These are phyloP conservation scores for Remorina albescens DNA, from an alignment of 2,797 vertebrate species.

Conservation along the genomic window DNA sequence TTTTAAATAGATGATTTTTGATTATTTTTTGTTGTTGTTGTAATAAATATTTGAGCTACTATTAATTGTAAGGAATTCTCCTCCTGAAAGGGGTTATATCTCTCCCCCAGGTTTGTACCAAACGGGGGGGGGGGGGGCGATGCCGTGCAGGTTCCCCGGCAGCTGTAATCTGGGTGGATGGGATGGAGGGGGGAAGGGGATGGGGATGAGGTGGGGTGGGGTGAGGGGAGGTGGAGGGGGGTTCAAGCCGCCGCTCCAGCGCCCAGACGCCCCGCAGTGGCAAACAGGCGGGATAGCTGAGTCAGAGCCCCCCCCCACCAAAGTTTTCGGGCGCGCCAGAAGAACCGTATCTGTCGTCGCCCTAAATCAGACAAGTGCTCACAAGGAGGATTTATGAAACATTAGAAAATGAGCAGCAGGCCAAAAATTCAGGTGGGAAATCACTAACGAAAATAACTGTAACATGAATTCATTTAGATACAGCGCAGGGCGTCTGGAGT, in stretches of 20 bases:
- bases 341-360: constrained; percentile 51
- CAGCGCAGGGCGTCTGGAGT: constrained; percentile 12
- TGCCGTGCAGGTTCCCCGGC: background rate
- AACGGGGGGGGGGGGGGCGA: background rate
- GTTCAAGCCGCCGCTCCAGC: constrained; percentile 78
- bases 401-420: constrained; percentile 59
- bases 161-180: background rate
- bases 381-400: constrained; percentile 55
- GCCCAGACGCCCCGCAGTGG: constrained; percentile 90
- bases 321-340: too few species aligned
- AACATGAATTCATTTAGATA: constrained; percentile 29
- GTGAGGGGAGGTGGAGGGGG: background rate
- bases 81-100: constrained; percentile 22
- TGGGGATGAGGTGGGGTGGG: background rate
- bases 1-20: background rate
- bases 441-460: constrained; percentile 44
- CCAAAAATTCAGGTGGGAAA: constrained; percentile 55
- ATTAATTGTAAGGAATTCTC: background rate
- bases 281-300: constrained; percentile 53
- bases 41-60: background rate
- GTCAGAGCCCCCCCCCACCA: too few species aligned
- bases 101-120: background rate
- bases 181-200: too few species aligned
- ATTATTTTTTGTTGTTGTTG: too few species aligned
- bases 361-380: constrained; percentile 55